Evolutionary conservation across 2,888 invertebrate species (phyloP).

Genomic region (Synanthedon andrenaeformis): DNA sequence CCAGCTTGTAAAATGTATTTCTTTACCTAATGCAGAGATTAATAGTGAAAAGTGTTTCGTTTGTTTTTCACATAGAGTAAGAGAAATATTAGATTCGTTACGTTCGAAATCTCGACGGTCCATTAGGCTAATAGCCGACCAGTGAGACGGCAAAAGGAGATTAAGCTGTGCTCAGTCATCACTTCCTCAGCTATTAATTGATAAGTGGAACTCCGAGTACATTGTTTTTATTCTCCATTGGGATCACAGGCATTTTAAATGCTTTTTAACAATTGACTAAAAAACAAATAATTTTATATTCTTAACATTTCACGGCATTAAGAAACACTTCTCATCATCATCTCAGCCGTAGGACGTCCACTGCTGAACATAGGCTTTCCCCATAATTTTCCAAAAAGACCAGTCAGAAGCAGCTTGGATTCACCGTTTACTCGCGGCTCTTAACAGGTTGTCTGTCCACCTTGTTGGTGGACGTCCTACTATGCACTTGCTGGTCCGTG

Average conservation of each 20-base stretch:
- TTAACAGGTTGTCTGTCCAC: no score
- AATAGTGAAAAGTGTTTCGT: neutral
- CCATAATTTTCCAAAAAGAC: no score
- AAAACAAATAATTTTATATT: neutral
- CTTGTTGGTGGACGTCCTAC: no score
- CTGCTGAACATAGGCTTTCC: no score
- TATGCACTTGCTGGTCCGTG: no score
- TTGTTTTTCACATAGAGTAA: conserved; percentile 11
- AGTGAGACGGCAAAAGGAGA: conserved; percentile 57
- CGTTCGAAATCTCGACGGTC: conserved; percentile 30
- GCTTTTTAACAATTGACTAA: conserved; percentile 3
- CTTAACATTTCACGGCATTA: no score
- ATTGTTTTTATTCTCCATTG: conserved; percentile 15
- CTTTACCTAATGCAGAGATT: no score
- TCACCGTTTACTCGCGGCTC: no score
- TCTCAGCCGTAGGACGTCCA: no score
- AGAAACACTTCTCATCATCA: no score
- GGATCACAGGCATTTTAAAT: conserved; percentile 5
- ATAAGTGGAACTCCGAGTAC: conserved; percentile 36
- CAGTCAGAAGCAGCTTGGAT: no score
- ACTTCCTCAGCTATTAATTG: conserved; percentile 48
- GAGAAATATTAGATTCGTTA: conserved; percentile 34
- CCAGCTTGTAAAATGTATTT: no score
- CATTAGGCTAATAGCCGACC: conserved; percentile 57
- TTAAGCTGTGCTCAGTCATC: conserved; percentile 54